Evolutionary conservation across 2,888 invertebrate genomes (phyloP).

Genomic region (Gymnocheta viridis): DNA sequence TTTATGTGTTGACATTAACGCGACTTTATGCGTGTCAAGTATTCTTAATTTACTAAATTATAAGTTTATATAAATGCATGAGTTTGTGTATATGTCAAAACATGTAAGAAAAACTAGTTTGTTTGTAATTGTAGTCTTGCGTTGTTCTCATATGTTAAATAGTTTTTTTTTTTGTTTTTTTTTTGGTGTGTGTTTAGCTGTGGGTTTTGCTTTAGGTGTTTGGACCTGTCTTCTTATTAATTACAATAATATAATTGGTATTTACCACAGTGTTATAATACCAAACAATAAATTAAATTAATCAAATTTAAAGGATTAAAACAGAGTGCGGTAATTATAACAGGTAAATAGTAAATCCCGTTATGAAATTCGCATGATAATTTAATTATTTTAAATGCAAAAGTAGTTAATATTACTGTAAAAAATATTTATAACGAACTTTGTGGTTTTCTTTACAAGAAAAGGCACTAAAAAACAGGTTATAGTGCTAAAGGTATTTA

Average conservation of each 20-base stretch:
- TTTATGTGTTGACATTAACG: conserved; percentile 69
- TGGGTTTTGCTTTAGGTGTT: not conserved
- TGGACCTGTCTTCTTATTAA: conserved; percentile 36
- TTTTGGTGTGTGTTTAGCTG: not conserved
- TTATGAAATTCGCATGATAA: not conserved
- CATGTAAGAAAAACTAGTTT: not conserved
- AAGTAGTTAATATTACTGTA: too few species aligned
- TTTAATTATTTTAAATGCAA: too few species aligned
- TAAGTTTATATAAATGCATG: conserved; percentile 16
- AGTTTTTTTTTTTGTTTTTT: conserved; percentile 1
- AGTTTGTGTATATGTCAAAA: not conserved
- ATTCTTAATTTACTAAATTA: conserved; percentile 66
- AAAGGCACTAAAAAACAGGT: too few species aligned
- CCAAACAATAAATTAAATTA: not conserved
- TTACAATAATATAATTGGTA: conserved; percentile 16
- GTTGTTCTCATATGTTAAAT: conserved; percentile 16
- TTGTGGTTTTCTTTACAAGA: too few species aligned
- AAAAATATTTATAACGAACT: too few species aligned
- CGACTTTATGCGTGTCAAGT: conserved; percentile 67
- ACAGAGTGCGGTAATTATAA: not conserved
- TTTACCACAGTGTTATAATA: conserved; percentile 1
- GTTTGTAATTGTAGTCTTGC: not conserved
- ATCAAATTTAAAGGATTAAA: not conserved
- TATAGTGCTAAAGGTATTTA: too few species aligned
- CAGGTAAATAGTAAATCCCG: not conserved